phyloP scores from a whole-genome alignment of 2,888 invertebrate species.

The Therioaphis trifolii region DNA sequence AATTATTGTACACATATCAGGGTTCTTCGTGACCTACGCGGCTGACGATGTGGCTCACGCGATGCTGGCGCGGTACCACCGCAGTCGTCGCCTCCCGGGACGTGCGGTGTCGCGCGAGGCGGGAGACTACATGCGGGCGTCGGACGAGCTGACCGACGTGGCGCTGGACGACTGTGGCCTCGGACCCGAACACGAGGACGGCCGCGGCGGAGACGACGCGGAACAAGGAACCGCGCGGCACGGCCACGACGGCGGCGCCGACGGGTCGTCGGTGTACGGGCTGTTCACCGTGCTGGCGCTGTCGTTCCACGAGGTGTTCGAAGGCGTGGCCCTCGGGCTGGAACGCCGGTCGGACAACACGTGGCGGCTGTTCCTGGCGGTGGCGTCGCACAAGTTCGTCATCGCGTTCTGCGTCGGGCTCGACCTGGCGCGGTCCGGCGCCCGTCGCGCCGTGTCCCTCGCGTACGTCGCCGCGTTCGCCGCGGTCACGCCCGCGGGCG shows the following conservation, averaged over 20 bases:
- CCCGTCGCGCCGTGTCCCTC: slow-evolving; percentile 70
- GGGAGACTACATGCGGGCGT: no score
- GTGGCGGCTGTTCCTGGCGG: slow-evolving; percentile 76
- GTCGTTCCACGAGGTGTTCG: slow-evolving; percentile 78
- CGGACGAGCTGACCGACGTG: no score
- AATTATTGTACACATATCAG: no score
- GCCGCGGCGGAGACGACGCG: no score
- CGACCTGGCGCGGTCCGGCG: slow-evolving; percentile 73
- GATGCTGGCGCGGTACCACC: slow-evolving; percentile 70
- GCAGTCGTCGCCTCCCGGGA: no score
- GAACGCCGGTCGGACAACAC: slow-evolving; percentile 75
- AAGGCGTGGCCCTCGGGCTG: slow-evolving; percentile 83
- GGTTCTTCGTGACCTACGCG: slow-evolving; percentile 76
- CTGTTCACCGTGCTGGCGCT: slow-evolving; percentile 76
- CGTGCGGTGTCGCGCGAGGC: no score
- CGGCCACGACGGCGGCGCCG: no score
- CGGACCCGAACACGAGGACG: no score
- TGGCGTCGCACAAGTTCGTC: slow-evolving; percentile 77
- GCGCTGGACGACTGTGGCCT: no score
- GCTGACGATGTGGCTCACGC: slow-evolving; percentile 75
- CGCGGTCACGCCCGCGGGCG: slow-evolving; percentile 77
- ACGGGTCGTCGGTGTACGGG: slow-evolving; percentile 68
- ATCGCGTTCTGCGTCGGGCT: slow-evolving; percentile 77
- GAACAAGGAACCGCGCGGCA: no score
- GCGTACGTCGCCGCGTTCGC: slow-evolving; percentile 76